These are phyloP conservation scores for Crenichthys baileyi DNA, from an alignment of 2,797 vertebrate species.

Conservation along the genomic window DNA sequence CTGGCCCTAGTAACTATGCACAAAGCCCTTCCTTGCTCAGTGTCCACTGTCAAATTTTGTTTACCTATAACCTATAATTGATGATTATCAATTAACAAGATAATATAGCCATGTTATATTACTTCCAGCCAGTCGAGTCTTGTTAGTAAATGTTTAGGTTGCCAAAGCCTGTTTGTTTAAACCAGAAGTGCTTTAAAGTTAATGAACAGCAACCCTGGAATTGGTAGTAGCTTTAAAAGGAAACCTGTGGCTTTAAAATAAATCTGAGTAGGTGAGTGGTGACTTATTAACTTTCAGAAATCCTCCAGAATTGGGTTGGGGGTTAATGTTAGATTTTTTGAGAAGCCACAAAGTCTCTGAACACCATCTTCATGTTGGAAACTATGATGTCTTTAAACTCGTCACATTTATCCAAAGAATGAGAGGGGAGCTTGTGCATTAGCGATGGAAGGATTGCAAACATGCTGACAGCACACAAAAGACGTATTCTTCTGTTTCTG, in stretches of 20 bases:
- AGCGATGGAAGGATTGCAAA: constrained; percentile 35
- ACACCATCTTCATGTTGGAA: constrained; percentile 43
- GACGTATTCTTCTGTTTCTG: constrained; percentile 41
- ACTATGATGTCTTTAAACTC: constrained; percentile 44
- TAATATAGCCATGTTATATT: neutral
- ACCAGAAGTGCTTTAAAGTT: neutral
- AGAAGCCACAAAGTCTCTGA: constrained; percentile 42
- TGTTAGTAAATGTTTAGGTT: neutral
- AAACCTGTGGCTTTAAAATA: constrained; percentile 13
- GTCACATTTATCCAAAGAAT: constrained; percentile 46
- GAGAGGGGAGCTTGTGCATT: constrained; percentile 24
- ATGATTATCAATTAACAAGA: neutral
- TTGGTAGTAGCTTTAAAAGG: neutral
- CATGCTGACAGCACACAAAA: constrained; percentile 43
- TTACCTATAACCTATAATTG: too few relatives aligned
- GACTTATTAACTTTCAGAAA: constrained; percentile 38
- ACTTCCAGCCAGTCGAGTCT: neutral
- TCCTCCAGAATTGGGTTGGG: constrained; percentile 30
- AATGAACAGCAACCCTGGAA: neutral
- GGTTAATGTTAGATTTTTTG: constrained; percentile 46
- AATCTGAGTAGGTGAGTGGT: constrained; percentile 48
- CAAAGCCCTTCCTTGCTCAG: neutral
- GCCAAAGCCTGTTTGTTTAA: neutral
- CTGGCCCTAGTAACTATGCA: neutral
- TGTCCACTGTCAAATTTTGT: neutral